Evolutionary conservation across 2,113 vertebrate genomes (phyloP).

Genomic region (Hipposideros armiger): DNA sequence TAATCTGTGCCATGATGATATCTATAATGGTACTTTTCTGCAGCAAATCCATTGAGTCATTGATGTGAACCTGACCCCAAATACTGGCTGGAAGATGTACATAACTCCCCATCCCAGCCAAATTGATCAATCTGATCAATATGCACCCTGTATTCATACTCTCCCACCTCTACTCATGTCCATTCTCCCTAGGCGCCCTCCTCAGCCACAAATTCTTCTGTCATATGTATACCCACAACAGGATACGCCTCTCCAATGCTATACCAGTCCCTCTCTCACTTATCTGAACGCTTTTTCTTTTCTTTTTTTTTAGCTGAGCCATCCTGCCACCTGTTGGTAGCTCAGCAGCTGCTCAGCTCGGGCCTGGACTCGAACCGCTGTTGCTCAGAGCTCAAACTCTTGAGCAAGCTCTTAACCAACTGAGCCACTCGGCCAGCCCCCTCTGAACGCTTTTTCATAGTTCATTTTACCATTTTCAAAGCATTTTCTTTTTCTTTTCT

Average conservation of each 20-base stretch:
- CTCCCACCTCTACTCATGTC: neutral
- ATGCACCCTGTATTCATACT: neutral
- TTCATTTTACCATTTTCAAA: neutral
- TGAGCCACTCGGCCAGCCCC: too few relatives aligned
- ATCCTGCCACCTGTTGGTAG: too few relatives aligned
- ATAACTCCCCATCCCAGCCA: neutral
- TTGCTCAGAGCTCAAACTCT: too few relatives aligned
- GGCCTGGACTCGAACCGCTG: too few relatives aligned
- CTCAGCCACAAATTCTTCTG: neutral
- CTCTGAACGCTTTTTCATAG: neutral
- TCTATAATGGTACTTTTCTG: neutral
- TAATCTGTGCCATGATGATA: neutral
- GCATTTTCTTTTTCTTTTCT: conserved; percentile 3
- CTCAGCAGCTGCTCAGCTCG: too few relatives aligned
- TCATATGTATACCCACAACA: accelerated
- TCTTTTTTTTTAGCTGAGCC: too few relatives aligned
- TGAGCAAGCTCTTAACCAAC: too few relatives aligned
- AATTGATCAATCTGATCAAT: neutral
- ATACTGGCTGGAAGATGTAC: neutral
- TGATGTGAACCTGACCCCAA: neutral
- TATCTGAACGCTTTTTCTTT: too few relatives aligned
- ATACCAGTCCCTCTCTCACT: neutral
- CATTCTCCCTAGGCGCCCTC: neutral
- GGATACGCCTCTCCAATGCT: neutral
- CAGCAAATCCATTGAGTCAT: neutral